Conservation (phyloP, 2,113 vertebrate species). For the Takifugu flavidus region DNA sequence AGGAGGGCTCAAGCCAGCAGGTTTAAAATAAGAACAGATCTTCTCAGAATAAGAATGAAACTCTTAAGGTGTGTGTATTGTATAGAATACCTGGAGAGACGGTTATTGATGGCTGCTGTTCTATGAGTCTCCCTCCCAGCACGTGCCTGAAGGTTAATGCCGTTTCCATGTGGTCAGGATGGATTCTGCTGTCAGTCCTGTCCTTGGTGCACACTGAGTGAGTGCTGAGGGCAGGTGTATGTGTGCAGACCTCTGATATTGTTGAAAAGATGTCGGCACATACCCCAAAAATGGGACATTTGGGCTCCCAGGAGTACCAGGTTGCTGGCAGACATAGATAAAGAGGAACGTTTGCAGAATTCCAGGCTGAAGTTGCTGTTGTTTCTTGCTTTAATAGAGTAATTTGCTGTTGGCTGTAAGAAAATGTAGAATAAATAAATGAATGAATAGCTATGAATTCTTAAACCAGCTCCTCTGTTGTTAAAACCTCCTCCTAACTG, state of each 20-base stretch:
- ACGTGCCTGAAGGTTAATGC: slow-evolving; percentile 14
- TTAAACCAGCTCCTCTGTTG: too few species aligned
- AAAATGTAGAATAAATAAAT: background rate
- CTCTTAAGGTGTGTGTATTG: slow-evolving; percentile 41
- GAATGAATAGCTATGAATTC: too few species aligned
- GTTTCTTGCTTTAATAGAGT: slow-evolving; percentile 22
- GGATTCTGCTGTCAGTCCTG: slow-evolving; percentile 18
- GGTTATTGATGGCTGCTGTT: slow-evolving; percentile 61
- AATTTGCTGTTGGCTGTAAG: slow-evolving; percentile 26
- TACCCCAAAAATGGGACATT: slow-evolving; percentile 37
- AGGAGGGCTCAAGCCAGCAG: too few species aligned
- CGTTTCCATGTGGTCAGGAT: slow-evolving; percentile 7
- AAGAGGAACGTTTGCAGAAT: slow-evolving; percentile 23
- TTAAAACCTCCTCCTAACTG: slow-evolving; percentile 20
- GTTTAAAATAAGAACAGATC: too few species aligned
- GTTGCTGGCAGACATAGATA: slow-evolving; percentile 23
- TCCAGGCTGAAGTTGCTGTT: slow-evolving; percentile 32
- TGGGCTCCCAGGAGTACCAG: slow-evolving; percentile 23
- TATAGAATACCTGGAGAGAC: slow-evolving; percentile 60
- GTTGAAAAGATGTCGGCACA: slow-evolving; percentile 29
- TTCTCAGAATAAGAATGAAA: too few species aligned
- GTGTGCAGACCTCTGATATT: background rate
- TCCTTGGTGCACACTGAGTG: slow-evolving; percentile 37
- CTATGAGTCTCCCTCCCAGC: slow-evolving; percentile 41
- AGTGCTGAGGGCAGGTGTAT: slow-evolving; percentile 54